These are phyloP conservation scores for Dicycla oo DNA, from an alignment of 2,888 invertebrate species.

Conservation along the genomic window DNA sequence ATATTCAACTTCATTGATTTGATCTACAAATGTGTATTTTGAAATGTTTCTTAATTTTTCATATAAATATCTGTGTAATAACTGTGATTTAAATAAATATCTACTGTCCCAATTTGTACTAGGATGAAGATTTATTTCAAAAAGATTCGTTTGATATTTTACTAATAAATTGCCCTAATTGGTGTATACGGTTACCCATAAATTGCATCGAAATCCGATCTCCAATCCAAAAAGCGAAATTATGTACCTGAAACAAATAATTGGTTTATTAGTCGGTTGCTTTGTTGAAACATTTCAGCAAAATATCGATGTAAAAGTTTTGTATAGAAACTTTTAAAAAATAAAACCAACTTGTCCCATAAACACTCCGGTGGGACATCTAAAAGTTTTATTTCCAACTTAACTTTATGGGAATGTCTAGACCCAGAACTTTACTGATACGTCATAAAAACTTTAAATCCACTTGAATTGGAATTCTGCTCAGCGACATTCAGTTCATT, in stretches of 20 bases:
- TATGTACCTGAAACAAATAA: slow-evolving; percentile 59
- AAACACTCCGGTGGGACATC: slow-evolving; percentile 14
- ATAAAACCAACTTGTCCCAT: slow-evolving; percentile 29
- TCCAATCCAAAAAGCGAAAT: slow-evolving; percentile 5
- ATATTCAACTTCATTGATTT: neutral
- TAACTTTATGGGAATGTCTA: slow-evolving; percentile 42
- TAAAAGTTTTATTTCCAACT: slow-evolving; percentile 37
- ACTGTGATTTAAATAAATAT: neutral
- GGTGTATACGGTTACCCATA: slow-evolving; percentile 44
- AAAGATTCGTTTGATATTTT: neutral
- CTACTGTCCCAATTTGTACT: neutral
- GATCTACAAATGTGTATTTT: neutral
- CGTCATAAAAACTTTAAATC: slow-evolving; percentile 56
- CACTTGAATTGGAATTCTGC: slow-evolving; percentile 42
- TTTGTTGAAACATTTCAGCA: slow-evolving; percentile 5
- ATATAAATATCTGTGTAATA: neutral
- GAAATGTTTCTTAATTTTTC: neutral
- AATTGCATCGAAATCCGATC: slow-evolving; percentile 28
- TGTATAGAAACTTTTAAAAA: slow-evolving; percentile 8
- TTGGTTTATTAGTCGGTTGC: slow-evolving; percentile 18
- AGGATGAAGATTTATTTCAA: neutral
- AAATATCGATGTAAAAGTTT: slow-evolving; percentile 25
- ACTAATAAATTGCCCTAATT: slow-evolving; percentile 23
- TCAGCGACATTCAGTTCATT: slow-evolving; percentile 43
- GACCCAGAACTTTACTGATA: slow-evolving; percentile 48